Base-by-base conservation (phyloP, 1,140 invertebrate genomes). In the Drosophila ohnishii region DNA sequence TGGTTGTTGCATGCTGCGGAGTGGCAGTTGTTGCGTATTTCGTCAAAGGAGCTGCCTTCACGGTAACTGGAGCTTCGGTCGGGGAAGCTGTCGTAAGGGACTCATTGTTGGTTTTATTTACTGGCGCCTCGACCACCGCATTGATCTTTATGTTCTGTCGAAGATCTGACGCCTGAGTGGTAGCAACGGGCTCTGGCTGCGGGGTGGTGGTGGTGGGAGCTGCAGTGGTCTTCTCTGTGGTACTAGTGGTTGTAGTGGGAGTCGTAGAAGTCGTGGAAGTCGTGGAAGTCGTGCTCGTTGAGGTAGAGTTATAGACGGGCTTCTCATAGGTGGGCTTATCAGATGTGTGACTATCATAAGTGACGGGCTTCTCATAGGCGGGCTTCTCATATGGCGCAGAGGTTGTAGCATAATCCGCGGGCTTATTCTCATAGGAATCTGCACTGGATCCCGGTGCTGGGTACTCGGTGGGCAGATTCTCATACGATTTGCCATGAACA, bases 81-180 rank as follows among this genome's bases (percentile, higher is more conserved):
- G 57, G 14, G 3, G 30, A 6, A 62, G 58, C 6, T 16, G 58
- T 60, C n/a, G 62, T 44, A 3, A 2, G 3, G n/a, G 53, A 5
- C 19, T 25, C 10, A 14, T 25, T n/a, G 6, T 32, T 30, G 10
- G 40, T 4, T 13, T 16, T 25, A 34, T 10, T 45, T 1, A 14
- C 60, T 30, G 60, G 16, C 8, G 13, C 10, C 2, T 48, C 66
- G 2, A 39, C 10, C 22, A 48, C 65, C 0, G 65, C 67, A 70
- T 71, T 71, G 2, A 71, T 16, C 19, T 40, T 71, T 6, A 71
- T 66, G 16, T 71, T 58, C n/a, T 35, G 19, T 11, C 40, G 53
- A 10, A 25, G 65, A 40, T 58, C 34, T 7, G 14, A 1, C 10
- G 16, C n/a, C 30, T 30, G 2, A 8, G 62, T 45, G 22, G 40